Evolutionary conservation across 2,888 invertebrate genomes (phyloP).

Genomic region (Linhomoeus sp.): DNA sequence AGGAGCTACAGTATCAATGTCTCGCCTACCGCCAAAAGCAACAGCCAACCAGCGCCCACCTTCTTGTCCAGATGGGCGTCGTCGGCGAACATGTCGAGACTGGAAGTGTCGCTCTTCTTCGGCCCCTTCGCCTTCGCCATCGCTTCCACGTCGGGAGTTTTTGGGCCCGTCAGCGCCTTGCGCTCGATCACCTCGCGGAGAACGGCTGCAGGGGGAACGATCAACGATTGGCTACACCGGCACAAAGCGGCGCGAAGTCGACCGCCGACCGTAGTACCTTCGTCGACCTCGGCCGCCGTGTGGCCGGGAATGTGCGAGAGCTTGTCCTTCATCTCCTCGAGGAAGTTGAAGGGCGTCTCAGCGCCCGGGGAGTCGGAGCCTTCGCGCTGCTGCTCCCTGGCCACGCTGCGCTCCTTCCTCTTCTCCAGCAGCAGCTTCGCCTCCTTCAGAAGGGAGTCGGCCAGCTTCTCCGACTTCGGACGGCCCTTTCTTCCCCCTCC

Average conservation of each 20-base stretch:
- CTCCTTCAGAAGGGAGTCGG: neutral
- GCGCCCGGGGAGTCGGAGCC: neutral
- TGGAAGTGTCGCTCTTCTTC: conserved; percentile 6
- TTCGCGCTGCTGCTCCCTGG: neutral
- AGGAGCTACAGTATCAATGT: neutral
- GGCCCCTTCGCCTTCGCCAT: conserved; percentile 1
- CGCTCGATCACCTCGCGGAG: too few species aligned
- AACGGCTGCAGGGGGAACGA: neutral
- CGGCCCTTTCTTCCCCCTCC: too few species aligned
- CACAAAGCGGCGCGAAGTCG: neutral
- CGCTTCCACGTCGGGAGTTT: neutral
- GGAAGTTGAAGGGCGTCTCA: conserved; percentile 2
- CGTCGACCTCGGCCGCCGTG: conserved; percentile 5
- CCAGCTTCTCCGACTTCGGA: neutral
- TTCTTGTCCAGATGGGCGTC: conserved; percentile 15
- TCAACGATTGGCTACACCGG: neutral
- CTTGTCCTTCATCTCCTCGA: conserved; percentile 6
- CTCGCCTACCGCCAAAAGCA: neutral
- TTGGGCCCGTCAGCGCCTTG: neutral
- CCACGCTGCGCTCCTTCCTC: neutral
- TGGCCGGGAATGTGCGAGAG: conserved; percentile 7
- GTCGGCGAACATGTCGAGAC: conserved; percentile 27
- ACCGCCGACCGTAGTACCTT: conserved; percentile 1
- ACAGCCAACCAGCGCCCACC: neutral
- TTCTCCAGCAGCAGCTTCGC: neutral